A percentile compares a stretch with the other conserved stretches of the same genome.
Conservation (phyloP, 2,888 invertebrate genomes). For the Dioctria rufipes region DNA sequence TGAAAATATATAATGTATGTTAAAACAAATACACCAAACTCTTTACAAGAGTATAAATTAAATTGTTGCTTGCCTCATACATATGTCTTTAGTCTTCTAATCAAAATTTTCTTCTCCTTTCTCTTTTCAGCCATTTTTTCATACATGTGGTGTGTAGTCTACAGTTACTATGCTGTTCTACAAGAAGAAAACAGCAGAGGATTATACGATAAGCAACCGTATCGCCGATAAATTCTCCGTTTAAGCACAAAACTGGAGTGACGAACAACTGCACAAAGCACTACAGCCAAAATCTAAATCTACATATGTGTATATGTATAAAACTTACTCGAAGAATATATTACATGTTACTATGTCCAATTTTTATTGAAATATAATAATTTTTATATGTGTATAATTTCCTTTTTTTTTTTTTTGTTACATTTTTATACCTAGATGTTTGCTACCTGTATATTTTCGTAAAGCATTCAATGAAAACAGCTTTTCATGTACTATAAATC, state of each 20-base stretch:
- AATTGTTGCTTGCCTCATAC: no score
- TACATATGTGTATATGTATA: not conserved
- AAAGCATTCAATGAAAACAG: constrained; percentile 10
- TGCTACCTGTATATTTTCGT: not conserved
- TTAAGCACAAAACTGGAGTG: no score
- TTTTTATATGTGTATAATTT: not conserved
- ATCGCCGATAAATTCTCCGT: constrained; percentile 69
- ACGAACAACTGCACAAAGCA: no score
- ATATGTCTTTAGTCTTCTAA: not conserved
- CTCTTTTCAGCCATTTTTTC: constrained; percentile 80
- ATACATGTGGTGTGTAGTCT: constrained; percentile 88
- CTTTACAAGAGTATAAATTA: no score
- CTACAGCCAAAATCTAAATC: no score
- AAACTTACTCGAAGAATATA: not conserved
- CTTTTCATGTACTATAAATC: constrained; percentile 40
- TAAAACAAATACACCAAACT: no score
- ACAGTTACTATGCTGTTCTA: constrained; percentile 83
- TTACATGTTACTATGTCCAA: not conserved
- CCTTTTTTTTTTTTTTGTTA: not conserved
- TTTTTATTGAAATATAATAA: not conserved
- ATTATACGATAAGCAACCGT: constrained; percentile 83
- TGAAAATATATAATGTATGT: no score
- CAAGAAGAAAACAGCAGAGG: constrained; percentile 81
- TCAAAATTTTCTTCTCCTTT: constrained; percentile 13
- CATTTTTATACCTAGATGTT: not conserved